Percentiles rank a stretch among this genome's conserved stretches.
Evolutionary conservation across 2,888 invertebrate genomes (phyloP).

Genomic region (Xylocampa areola): DNA sequence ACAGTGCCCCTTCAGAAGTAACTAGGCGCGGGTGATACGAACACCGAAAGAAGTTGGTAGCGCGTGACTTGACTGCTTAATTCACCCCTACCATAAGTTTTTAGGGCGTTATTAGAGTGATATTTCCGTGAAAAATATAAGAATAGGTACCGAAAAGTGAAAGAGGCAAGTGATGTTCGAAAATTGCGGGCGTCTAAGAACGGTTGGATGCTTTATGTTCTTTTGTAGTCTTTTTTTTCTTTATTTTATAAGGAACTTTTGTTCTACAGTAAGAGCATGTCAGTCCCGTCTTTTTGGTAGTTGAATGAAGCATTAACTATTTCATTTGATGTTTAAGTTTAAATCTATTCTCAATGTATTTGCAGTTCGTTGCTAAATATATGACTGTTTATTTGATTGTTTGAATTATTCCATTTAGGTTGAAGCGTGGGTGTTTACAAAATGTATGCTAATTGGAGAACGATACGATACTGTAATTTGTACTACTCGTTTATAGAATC

Average conservation of each 20-base stretch:
- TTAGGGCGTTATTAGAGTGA: constrained; percentile 9
- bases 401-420: too few relatives aligned
- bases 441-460: constrained; percentile 14
- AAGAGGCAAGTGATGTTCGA: background rate
- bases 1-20: constrained; percentile 71
- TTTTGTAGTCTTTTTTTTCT: too few relatives aligned
- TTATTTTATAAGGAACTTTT: too few relatives aligned
- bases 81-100: constrained; percentile 54
- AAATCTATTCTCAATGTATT: background rate
- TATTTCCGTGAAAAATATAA: background rate
- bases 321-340: background rate
- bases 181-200: too few relatives aligned
- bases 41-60: constrained; percentile 78
- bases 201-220: too few relatives aligned
- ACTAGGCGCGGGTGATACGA: constrained; percentile 78
- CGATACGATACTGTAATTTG: constrained; percentile 17
- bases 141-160: background rate
- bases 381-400: too few relatives aligned
- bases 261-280: too few relatives aligned
- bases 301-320: background rate
- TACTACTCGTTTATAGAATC: background rate
- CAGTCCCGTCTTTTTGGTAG: too few relatives aligned
- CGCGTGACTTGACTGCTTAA: constrained; percentile 78
- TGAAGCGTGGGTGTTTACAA: constrained; percentile 5
- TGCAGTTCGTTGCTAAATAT: background rate